Percentiles rank a stretch among this genome's conserved stretches.
Evolutionary conservation across 2,888 invertebrate genomes (phyloP).

Genomic region (Orthonychiurus folsomi): DNA sequence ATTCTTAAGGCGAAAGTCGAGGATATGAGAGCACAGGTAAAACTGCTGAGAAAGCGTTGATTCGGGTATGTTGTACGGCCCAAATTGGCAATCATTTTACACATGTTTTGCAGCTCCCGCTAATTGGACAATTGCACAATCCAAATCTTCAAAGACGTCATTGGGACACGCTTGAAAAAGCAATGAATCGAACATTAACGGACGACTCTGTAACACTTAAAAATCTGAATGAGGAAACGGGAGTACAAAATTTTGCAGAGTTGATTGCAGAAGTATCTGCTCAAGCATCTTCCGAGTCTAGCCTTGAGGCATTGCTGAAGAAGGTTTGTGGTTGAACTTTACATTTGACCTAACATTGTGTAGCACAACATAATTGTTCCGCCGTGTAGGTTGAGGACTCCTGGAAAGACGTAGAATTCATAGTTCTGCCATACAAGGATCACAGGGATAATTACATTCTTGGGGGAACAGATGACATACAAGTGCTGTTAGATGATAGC

Average conservation of each 20-base stretch:
- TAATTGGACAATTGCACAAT: slow-evolving; percentile 70
- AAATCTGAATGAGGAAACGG: slow-evolving; percentile 56
- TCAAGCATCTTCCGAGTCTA: slow-evolving; percentile 79
- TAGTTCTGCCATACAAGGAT: slow-evolving; percentile 68
- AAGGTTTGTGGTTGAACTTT: slow-evolving; percentile 50
- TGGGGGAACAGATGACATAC: slow-evolving; percentile 76
- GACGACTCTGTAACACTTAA: slow-evolving; percentile 59
- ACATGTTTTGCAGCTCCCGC: slow-evolving; percentile 54
- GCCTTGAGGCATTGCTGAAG: slow-evolving; percentile 67
- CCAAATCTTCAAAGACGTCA: slow-evolving; percentile 69
- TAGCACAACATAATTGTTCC: not conserved
- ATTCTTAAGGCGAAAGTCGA: slow-evolving; percentile 68
- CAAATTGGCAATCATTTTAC: slow-evolving; percentile 17
- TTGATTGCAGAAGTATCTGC: slow-evolving; percentile 75
- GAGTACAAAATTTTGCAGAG: slow-evolving; percentile 64
- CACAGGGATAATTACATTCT: slow-evolving; percentile 72
- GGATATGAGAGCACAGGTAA: slow-evolving; percentile 18
- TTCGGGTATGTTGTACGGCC: not conserved
- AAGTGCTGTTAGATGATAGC: slow-evolving; percentile 71
- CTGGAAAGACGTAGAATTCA: slow-evolving; percentile 72
- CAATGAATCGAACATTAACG: slow-evolving; percentile 61
- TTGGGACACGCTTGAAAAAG: slow-evolving; percentile 70
- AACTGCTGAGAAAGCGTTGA: too few species aligned
- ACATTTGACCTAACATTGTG: not conserved
- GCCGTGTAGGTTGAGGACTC: slow-evolving; percentile 64